A percentile compares a stretch with the other conserved stretches of the same genome.
These are phyloP conservation scores for Sylvicola cinctus DNA, from an alignment of 2,888 invertebrate genomes.

Conservation along the genomic window DNA sequence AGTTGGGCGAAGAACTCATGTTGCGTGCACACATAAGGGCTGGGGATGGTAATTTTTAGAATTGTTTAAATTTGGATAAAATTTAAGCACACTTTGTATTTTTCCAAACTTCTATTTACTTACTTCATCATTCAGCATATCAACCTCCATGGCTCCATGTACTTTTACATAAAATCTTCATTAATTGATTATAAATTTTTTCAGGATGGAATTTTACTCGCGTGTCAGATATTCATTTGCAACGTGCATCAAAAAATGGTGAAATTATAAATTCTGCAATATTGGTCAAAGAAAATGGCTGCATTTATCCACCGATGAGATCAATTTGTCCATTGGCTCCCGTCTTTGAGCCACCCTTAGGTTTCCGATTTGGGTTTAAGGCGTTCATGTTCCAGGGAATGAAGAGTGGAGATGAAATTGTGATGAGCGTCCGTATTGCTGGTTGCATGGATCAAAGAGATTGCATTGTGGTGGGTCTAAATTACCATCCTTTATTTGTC, in stretches of 20 bases:
- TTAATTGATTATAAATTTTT: too few relatives aligned
- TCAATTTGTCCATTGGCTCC: conserved; percentile 27
- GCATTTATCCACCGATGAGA: conserved; percentile 27
- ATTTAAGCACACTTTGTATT: conserved; percentile 1
- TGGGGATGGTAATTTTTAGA: conserved; percentile 28
- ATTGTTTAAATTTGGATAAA: not conserved
- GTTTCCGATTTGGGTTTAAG: conserved; percentile 26
- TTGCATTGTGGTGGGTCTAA: conserved; percentile 24
- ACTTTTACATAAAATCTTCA: too few relatives aligned
- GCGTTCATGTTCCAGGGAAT: conserved; percentile 38
- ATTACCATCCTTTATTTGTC: too few relatives aligned
- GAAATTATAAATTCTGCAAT: conserved; percentile 21
- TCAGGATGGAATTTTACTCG: conserved; percentile 32
- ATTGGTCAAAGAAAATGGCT: conserved; percentile 26
- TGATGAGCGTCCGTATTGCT: conserved; percentile 30
- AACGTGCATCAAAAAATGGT: conserved; percentile 17
- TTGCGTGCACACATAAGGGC: conserved; percentile 29
- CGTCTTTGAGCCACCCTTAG: conserved; percentile 23
- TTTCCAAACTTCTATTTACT: not conserved
- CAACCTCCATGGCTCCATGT: not conserved
- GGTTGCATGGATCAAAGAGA: conserved; percentile 33
- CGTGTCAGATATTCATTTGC: conserved; percentile 29
- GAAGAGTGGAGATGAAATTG: conserved; percentile 32
- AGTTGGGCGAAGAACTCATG: conserved; percentile 34
- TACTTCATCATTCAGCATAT: too few relatives aligned